phyloP scores from a whole-genome alignment of 1,140 invertebrate genomes.

The Hermetia illucens region DNA sequence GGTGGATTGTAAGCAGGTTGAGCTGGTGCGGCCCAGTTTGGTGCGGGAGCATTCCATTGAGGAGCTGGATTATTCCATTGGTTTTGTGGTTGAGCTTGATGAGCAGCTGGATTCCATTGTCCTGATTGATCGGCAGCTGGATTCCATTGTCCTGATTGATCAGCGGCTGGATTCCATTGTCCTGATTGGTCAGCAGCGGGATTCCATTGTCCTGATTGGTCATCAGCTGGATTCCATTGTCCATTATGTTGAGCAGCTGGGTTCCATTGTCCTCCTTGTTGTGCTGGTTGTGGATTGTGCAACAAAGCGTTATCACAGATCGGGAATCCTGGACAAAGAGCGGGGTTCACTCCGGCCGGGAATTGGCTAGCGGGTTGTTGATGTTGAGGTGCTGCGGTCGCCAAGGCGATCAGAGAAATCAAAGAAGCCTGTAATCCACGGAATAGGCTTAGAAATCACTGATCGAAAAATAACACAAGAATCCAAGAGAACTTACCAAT shows the following conservation, averaged over 20 bases:
- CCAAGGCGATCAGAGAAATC: too few relatives aligned
- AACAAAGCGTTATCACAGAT: slow-evolving; percentile 10
- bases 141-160: background rate
- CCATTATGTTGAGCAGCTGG: background rate
- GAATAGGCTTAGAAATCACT: too few relatives aligned
- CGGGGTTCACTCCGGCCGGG: slow-evolving; percentile 5
- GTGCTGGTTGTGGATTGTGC: background rate
- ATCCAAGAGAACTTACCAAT: too few relatives aligned
- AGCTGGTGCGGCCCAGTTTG: background rate
- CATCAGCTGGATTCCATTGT: background rate
- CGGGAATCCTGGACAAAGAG: slow-evolving; percentile 11
- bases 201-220: too few relatives aligned
- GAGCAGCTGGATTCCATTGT: too few relatives aligned
- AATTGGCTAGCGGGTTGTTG: too few relatives aligned
- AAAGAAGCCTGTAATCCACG: too few relatives aligned
- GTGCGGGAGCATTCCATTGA: background rate
- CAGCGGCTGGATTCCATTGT: background rate
- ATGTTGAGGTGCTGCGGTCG: too few relatives aligned
- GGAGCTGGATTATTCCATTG: background rate
- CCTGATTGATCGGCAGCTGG: background rate
- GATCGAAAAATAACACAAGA: too few relatives aligned
- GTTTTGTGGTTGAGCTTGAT: background rate
- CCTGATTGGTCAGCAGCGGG: too few relatives aligned
- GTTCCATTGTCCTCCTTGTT: background rate
- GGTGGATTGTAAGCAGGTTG: background rate